Evolutionary conservation across 2,113 vertebrate genomes (phyloP).

Genomic region (Larimichthys crocea): DNA sequence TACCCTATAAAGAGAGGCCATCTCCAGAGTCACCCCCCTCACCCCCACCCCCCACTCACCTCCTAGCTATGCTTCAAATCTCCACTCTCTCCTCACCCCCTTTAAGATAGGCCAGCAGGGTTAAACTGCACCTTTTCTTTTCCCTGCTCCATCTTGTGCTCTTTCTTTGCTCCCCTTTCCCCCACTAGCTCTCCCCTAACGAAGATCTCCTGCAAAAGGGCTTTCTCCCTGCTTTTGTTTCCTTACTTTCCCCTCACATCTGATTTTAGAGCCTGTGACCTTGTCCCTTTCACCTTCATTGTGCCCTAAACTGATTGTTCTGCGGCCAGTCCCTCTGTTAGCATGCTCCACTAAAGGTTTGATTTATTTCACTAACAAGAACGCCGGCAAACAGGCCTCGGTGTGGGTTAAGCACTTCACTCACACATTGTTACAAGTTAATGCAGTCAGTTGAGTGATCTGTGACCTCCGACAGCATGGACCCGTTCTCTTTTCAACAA

Average conservation of each 20-base stretch:
- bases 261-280: constrained; percentile 42
- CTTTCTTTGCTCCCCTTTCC: constrained; percentile 14
- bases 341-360: constrained; percentile 47
- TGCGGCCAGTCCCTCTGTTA: constrained; percentile 57
- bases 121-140: constrained; percentile 42
- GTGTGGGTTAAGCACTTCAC: constrained; percentile 68
- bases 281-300: constrained; percentile 57
- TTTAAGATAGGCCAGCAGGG: constrained; percentile 27
- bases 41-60: constrained; percentile 3
- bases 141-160: neutral
- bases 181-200: neutral
- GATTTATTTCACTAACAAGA: constrained; percentile 70
- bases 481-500: constrained; percentile 46
- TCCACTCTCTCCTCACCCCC: constrained; percentile 17
- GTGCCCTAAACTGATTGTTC: constrained; percentile 66
- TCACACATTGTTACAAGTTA: constrained; percentile 78
- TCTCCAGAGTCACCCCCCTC: constrained; percentile 20
- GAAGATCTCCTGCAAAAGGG: neutral
- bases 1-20: constrained; percentile 49
- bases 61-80: constrained; percentile 24
- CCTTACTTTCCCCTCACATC: constrained; percentile 30
- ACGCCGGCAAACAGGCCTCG: constrained; percentile 31
- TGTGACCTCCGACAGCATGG: constrained; percentile 61
- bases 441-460: constrained; percentile 77
- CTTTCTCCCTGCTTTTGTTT: constrained; percentile 21